Percentiles rank a stretch among this genome's conserved stretches.
Conservation (phyloP, 2,888 invertebrate genomes). For the Timema podura region DNA sequence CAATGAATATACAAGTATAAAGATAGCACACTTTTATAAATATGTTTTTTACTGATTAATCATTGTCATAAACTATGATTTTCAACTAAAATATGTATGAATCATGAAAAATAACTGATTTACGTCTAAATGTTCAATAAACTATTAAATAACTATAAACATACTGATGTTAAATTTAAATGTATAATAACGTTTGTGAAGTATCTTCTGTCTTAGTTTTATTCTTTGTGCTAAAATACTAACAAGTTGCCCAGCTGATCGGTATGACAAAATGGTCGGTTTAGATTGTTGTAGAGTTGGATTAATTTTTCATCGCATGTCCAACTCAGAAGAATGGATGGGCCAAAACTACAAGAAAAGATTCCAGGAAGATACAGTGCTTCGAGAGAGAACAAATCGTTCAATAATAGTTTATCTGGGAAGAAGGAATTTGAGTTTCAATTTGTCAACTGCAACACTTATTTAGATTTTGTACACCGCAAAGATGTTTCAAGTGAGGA, state of each 20-base stretch:
- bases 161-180: too few species aligned
- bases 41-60: too few species aligned
- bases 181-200: not conserved
- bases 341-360: slow-evolving; percentile 18
- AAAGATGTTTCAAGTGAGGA: slow-evolving; percentile 5
- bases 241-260: slow-evolving; percentile 28
- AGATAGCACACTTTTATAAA: too few species aligned
- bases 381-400: not conserved
- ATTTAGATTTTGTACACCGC: slow-evolving; percentile 8
- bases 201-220: not conserved
- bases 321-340: slow-evolving; percentile 21
- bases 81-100: too few species aligned
- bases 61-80: too few species aligned
- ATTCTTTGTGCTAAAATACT: slow-evolving; percentile 8
- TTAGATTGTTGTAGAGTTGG: slow-evolving; percentile 12
- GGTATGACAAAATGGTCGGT: slow-evolving; percentile 28
- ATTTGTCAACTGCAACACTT: not conserved
- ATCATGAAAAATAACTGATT: too few species aligned
- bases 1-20: too few species aligned
- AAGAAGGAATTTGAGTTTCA: slow-evolving; percentile 3
- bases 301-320: slow-evolving; percentile 21
- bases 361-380: slow-evolving; percentile 15
- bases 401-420: not conserved
- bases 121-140: too few species aligned
- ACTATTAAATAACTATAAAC: too few species aligned